Percentiles rank a stretch among this genome's conserved stretches.
These are phyloP conservation scores for Callorhinus ursinus DNA, from an alignment of 2,113 vertebrate species.

Conservation along the genomic window DNA sequence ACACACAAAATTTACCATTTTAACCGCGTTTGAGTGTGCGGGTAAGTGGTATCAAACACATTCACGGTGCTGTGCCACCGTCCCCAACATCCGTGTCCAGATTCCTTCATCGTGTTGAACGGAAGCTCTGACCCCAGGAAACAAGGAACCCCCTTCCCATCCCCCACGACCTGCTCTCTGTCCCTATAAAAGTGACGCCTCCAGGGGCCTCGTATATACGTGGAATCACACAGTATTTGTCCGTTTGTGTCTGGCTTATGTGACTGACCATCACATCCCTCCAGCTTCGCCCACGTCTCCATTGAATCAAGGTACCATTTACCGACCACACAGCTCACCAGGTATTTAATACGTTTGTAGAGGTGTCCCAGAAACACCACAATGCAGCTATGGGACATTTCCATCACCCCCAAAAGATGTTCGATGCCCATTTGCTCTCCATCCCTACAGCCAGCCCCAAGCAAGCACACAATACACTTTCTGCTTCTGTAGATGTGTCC, in stretches of 20 bases:
- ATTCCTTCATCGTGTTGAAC: neutral
- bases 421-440: too few species aligned
- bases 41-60: neutral
- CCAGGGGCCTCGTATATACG: neutral
- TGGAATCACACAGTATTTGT: neutral
- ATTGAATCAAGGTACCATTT: neutral
- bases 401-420: too few species aligned
- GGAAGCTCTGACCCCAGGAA: neutral
- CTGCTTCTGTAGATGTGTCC: too few species aligned
- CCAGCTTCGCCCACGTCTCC: neutral
- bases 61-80: too few species aligned
- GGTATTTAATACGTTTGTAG: too few species aligned
- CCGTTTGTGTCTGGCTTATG: neutral
- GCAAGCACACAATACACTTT: neutral
- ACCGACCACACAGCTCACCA: neutral
- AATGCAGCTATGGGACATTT: neutral
- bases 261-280: neutral
- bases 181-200: neutral
- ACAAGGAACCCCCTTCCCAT: neutral
- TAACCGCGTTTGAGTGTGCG: too few species aligned
- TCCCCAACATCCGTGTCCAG: neutral
- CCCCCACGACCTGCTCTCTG: neutral
- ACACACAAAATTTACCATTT: neutral
- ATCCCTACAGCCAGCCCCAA: neutral
- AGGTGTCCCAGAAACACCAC: accelerated